Percentiles rank a stretch among this genome's conserved stretches.
Evolutionary conservation across 2,888 invertebrate species (phyloP).

Genomic region (Timema podura): DNA sequence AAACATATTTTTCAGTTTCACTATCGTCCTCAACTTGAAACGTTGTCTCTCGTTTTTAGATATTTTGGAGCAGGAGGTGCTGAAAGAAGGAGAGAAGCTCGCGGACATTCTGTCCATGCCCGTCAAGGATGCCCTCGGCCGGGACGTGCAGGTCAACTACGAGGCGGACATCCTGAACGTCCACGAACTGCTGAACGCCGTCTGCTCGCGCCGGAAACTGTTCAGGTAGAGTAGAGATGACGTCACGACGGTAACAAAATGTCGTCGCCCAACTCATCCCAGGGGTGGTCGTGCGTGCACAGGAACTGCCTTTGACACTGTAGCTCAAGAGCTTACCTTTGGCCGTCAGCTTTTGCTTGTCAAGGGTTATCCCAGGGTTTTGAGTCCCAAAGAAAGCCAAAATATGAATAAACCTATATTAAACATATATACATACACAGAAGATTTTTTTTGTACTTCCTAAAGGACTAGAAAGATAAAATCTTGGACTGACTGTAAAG

Average conservation of each 20-base stretch:
- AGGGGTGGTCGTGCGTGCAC: no score
- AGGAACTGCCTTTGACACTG: no score
- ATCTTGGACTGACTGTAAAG: no score
- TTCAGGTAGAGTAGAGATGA: slow-evolving; percentile 42
- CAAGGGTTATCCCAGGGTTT: no score
- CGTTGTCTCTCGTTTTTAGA: slow-evolving; percentile 48
- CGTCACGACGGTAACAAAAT: no score
- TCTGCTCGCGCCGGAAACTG: slow-evolving; percentile 64
- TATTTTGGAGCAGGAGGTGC: slow-evolving; percentile 60
- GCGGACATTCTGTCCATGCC: slow-evolving; percentile 74
- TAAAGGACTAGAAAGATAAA: no score
- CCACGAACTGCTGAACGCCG: slow-evolving; percentile 64
- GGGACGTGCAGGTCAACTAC: slow-evolving; percentile 65
- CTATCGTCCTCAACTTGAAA: background rate
- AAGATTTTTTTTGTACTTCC: no score
- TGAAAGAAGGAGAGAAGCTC: slow-evolving; percentile 70
- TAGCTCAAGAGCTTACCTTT: no score
- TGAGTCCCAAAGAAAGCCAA: no score
- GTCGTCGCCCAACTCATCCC: slow-evolving; percentile 43
- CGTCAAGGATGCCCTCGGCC: slow-evolving; percentile 70
- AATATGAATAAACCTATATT: no score
- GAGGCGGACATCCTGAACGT: slow-evolving; percentile 68
- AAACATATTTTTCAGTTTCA: background rate
- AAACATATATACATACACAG: no score
- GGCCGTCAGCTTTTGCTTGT: no score